Evolutionary conservation across 30 jellyfish, hydroid and myxozoan genomes (phyloP).

Genomic region (Euphysa ruthae): DNA sequence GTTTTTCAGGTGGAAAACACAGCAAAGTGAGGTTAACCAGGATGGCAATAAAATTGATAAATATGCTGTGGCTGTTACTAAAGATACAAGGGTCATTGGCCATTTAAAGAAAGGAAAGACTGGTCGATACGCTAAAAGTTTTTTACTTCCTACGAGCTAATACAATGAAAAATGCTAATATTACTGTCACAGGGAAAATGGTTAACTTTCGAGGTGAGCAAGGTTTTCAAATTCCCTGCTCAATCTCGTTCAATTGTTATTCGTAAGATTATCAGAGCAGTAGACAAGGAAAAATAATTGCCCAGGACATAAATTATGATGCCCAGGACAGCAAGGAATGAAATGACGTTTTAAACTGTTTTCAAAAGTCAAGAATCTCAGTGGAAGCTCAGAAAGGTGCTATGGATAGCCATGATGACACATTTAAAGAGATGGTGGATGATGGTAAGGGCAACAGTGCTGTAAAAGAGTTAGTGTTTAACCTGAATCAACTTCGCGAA

Average conservation of each 20-base stretch:
- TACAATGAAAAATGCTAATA: too few relatives aligned
- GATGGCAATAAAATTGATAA: too few relatives aligned
- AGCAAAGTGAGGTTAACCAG: too few relatives aligned
- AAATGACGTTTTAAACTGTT: background rate
- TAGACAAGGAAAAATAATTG: background rate
- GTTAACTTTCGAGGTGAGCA: too few relatives aligned
- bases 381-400: slow-evolving; percentile 14
- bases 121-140: too few relatives aligned
- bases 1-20: too few relatives aligned
- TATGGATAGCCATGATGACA: slow-evolving; percentile 13
- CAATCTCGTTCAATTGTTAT: slow-evolving; percentile 1
- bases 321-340: slow-evolving; percentile 8
- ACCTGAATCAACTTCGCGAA: slow-evolving; percentile 41
- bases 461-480: slow-evolving; percentile 26
- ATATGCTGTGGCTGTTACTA: too few relatives aligned
- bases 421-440: slow-evolving; percentile 21
- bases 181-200: too few relatives aligned
- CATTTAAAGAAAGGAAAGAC: too few relatives aligned
- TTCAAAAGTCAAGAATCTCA: slow-evolving; percentile 3
- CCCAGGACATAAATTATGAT: slow-evolving; percentile 4
- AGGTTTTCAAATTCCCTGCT: too few relatives aligned
- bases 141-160: too few relatives aligned
- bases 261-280: background rate
- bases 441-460: slow-evolving; percentile 27
- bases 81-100: too few relatives aligned